A percentile compares a stretch with the other conserved stretches of the same genome.
These are phyloP conservation scores for Perca fluviatilis DNA, from an alignment of 2,113 vertebrate genomes.

Conservation along the genomic window DNA sequence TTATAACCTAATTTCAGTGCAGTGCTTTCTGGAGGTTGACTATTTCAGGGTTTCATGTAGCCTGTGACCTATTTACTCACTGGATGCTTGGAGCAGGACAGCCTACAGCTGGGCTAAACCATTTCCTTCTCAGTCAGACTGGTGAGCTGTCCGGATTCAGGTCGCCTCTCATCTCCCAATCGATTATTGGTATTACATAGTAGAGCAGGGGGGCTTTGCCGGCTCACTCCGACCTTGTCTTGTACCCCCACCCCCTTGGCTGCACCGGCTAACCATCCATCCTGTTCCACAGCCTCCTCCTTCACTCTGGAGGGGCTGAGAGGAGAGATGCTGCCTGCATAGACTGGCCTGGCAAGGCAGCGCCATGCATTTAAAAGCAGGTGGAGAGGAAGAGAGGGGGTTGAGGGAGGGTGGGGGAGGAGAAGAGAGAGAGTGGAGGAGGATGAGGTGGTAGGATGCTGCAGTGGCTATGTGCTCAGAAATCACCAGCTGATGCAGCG, in stretches of 20 bases:
- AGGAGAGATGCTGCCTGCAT: conserved; percentile 72
- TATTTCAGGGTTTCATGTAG: conserved; percentile 43
- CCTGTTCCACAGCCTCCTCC: conserved; percentile 50
- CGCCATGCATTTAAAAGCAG: conserved; percentile 86
- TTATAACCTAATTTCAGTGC: conserved; percentile 41
- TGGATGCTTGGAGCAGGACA: conserved; percentile 57
- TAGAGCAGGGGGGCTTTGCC: conserved; percentile 51
- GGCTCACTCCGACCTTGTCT: conserved; percentile 61
- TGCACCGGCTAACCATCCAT: conserved; percentile 53
- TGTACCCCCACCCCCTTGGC: conserved; percentile 6
- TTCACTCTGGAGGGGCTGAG: conserved; percentile 56
- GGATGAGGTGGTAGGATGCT: conserved; percentile 85
- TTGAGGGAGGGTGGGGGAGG: conserved; percentile 75
- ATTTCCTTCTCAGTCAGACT: conserved; percentile 53
- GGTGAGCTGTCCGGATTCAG: conserved; percentile 56
- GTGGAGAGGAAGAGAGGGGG: conserved; percentile 65
- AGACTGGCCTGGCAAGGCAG: conserved; percentile 70
- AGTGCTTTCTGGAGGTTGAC: conserved; percentile 22
- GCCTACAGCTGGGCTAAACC: conserved; percentile 65
- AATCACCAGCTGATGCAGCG: conserved; percentile 88
- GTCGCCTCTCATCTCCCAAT: conserved; percentile 60
- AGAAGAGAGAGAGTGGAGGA: conserved; percentile 56
- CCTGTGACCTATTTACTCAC: conserved; percentile 67
- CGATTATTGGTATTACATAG: conserved; percentile 62
- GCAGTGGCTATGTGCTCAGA: conserved; percentile 88